Percentiles rank a stretch among this genome's conserved stretches.
phyloP scores from a whole-genome alignment of 2,888 invertebrate species.

The Spodoptera littoralis region DNA sequence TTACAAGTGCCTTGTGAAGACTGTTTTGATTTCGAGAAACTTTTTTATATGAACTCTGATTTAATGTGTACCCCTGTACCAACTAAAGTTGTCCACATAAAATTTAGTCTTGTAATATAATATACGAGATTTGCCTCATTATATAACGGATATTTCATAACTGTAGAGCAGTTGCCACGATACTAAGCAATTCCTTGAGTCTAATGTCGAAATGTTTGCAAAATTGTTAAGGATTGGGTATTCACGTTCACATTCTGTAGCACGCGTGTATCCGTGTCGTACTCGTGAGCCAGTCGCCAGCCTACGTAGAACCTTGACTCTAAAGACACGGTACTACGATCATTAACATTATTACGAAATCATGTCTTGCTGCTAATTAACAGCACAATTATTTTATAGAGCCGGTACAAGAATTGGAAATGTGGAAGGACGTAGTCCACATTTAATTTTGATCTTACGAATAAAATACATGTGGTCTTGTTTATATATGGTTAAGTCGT shows the following conservation, averaged over 20 bases:
- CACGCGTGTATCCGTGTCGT: slow-evolving; percentile 43
- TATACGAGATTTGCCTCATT: slow-evolving; percentile 5
- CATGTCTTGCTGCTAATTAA: slow-evolving; percentile 13
- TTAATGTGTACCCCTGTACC: no score
- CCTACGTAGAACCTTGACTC: slow-evolving; percentile 45
- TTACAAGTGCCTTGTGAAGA: no score
- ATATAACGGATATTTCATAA: slow-evolving; percentile 26
- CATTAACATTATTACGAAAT: slow-evolving; percentile 24
- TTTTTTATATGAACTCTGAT: no score
- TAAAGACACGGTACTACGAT: slow-evolving; percentile 18
- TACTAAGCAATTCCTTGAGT: slow-evolving; percentile 33
- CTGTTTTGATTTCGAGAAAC: no score
- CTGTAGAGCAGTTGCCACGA: slow-evolving; percentile 13
- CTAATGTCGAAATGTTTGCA: slow-evolving; percentile 49
- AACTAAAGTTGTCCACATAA: no score
- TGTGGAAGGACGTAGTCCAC: no score
- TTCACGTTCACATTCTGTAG: slow-evolving; percentile 55
- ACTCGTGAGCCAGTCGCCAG: slow-evolving; percentile 30
- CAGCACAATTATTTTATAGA: no score
- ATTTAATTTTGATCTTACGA: no score
- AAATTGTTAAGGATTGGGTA: slow-evolving; percentile 49
- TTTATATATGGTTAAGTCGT: no score
- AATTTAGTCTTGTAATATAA: background rate
- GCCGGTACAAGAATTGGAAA: no score
- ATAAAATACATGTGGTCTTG: no score